phyloP scores from a whole-genome alignment of 2,797 vertebrate species.

The Gobio occitaniae region DNA sequence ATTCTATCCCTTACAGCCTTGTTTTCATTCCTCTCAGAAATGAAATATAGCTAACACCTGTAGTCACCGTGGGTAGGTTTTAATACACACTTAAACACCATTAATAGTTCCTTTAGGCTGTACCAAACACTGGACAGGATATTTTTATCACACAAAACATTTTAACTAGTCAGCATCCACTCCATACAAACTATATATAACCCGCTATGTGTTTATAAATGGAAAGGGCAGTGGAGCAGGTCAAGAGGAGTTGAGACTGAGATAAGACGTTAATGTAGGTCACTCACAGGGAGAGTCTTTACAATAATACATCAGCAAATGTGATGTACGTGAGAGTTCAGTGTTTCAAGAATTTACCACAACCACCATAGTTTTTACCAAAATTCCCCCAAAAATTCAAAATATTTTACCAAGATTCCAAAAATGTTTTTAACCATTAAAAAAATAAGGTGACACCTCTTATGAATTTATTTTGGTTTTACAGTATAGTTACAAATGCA shows the following conservation, averaged over 20 bases:
- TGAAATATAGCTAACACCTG: too few relatives aligned
- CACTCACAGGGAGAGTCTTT: neutral
- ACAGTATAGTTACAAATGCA: neutral
- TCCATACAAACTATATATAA: neutral
- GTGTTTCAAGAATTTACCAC: neutral
- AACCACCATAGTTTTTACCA: neutral
- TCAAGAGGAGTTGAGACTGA: neutral
- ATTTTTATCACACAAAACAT: neutral
- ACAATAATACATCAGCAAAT: neutral
- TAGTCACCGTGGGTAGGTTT: neutral
- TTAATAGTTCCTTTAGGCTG: neutral
- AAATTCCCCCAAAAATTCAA: neutral
- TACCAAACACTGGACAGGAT: neutral
- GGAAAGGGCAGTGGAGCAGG: slow-evolving; percentile 23
- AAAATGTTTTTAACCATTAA: neutral
- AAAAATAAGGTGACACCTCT: too few relatives aligned
- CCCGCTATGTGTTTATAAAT: neutral
- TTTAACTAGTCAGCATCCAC: neutral
- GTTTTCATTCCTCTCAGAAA: too few relatives aligned
- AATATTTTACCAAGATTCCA: neutral
- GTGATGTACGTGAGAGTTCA: neutral
- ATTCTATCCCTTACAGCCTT: too few relatives aligned
- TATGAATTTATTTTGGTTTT: neutral
- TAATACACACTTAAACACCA: neutral
- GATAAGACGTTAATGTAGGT: slow-evolving; percentile 19